phyloP scores from a whole-genome alignment of 1,140 invertebrate species.

The Whitmania pigra region DNA sequence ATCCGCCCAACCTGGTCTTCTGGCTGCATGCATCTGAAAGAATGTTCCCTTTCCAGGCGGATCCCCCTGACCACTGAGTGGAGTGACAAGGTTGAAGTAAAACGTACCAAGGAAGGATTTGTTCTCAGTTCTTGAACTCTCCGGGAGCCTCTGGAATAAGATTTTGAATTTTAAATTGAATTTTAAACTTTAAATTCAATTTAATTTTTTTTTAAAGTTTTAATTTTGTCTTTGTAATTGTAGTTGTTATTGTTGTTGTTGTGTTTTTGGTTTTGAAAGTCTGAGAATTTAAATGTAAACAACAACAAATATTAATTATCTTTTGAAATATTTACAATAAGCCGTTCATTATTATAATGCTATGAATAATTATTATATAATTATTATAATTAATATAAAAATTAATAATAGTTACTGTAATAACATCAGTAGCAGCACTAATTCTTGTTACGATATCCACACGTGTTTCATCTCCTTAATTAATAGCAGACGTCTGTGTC shows the following conservation, averaged over 20 bases:
- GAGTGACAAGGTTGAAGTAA: constrained; percentile 19
- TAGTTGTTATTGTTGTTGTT: neutral
- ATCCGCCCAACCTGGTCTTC: neutral
- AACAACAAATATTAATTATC: too few species aligned
- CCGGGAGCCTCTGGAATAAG: neutral
- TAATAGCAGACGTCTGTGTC: neutral
- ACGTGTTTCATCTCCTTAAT: neutral
- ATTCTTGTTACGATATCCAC: too few species aligned
- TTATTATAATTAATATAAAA: too few species aligned
- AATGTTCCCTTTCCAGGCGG: constrained; percentile 9
- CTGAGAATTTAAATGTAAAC: too few species aligned
- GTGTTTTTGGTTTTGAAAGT: neutral
- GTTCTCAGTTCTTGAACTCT: neutral
- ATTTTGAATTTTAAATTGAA: neutral
- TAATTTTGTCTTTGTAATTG: neutral
- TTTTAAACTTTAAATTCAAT: too few species aligned
- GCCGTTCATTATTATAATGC: too few species aligned
- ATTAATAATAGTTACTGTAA: too few species aligned
- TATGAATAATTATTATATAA: too few species aligned
- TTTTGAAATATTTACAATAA: too few species aligned
- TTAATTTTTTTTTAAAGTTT: too few species aligned
- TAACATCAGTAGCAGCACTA: too few species aligned
- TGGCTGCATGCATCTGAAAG: constrained; percentile 4
- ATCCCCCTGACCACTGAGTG: constrained; percentile 9
- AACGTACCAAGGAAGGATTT: neutral